phyloP scores from a whole-genome alignment of 2,888 invertebrate species.

The Synanthedon formicaeformis region DNA sequence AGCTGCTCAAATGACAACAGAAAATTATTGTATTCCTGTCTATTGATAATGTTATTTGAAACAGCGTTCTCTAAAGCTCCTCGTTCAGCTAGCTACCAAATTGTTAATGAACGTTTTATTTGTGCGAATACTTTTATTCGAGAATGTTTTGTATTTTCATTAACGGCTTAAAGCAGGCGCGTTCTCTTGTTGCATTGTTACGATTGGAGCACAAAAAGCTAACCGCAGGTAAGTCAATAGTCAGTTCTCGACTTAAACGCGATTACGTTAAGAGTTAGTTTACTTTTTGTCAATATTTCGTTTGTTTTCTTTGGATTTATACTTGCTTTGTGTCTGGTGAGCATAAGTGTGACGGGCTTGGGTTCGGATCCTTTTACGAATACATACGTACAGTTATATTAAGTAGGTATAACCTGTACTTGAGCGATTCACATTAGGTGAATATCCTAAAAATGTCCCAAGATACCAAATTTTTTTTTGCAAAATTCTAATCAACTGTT shows the following conservation, averaged over 20 bases:
- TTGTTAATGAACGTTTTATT: constrained; percentile 1
- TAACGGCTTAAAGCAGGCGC: constrained; percentile 57
- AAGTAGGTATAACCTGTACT: constrained; percentile 24
- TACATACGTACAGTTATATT: constrained; percentile 49
- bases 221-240: constrained; percentile 19
- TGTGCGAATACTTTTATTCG: constrained; percentile 5
- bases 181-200: constrained; percentile 57
- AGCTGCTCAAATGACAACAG: constrained; percentile 13
- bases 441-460: too few species aligned
- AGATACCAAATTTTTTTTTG: too few species aligned
- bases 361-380: constrained; percentile 51
- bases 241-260: constrained; percentile 35
- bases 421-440: too few species aligned
- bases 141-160: constrained; percentile 26
- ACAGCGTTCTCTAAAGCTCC: background rate
- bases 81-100: too few species aligned
- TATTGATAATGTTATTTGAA: background rate
- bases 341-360: constrained; percentile 56
- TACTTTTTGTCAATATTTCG: constrained; percentile 20
- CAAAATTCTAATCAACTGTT: too few species aligned
- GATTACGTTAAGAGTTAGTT: constrained; percentile 37
- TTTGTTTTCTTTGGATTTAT: constrained; percentile 40
- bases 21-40: background rate
- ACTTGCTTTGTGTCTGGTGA: constrained; percentile 58
- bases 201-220: constrained; percentile 27